Conservation (phyloP, 2,888 invertebrate genomes). For the Choreutis nemorana region DNA sequence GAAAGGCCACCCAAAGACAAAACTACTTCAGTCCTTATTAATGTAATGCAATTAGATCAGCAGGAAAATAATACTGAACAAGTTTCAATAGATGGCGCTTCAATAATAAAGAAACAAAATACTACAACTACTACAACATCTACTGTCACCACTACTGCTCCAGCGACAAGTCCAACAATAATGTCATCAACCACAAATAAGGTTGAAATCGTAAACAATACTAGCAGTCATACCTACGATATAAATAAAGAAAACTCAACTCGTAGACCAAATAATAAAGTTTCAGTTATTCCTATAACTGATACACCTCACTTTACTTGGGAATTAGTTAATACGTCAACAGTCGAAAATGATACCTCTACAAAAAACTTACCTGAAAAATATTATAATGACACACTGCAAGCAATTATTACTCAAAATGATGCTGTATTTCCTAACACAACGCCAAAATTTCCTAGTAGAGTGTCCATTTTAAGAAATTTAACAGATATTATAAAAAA, state of each 20-base stretch:
- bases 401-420: slow-evolving; percentile 70
- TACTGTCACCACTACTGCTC: slow-evolving; percentile 11
- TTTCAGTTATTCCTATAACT: slow-evolving; percentile 52
- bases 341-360: slow-evolving; percentile 41
- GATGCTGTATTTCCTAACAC: slow-evolving; percentile 49
- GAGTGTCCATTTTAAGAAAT: slow-evolving; percentile 62
- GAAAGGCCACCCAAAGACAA: slow-evolving; percentile 57
- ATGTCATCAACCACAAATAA: slow-evolving; percentile 12
- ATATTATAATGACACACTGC: slow-evolving; percentile 69
- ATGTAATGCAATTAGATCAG: slow-evolving; percentile 40
- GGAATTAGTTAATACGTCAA: slow-evolving; percentile 67
- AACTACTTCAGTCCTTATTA: slow-evolving; percentile 46
- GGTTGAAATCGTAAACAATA: slow-evolving; percentile 9
- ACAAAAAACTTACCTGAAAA: slow-evolving; percentile 54
- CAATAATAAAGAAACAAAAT: slow-evolving; percentile 47
- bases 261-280: slow-evolving; percentile 51
- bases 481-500: slow-evolving; percentile 72
- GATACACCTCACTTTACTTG: slow-evolving; percentile 53
- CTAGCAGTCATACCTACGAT: slow-evolving; percentile 16
- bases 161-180: slow-evolving; percentile 11
- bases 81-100: slow-evolving; percentile 49
- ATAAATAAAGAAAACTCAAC: slow-evolving; percentile 38
- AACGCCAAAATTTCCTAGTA: slow-evolving; percentile 46
- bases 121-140: slow-evolving; percentile 14
- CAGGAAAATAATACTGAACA: slow-evolving; percentile 44